These are phyloP conservation scores for Columbina picui DNA, from an alignment of 2,113 vertebrate species.

Conservation along the genomic window DNA sequence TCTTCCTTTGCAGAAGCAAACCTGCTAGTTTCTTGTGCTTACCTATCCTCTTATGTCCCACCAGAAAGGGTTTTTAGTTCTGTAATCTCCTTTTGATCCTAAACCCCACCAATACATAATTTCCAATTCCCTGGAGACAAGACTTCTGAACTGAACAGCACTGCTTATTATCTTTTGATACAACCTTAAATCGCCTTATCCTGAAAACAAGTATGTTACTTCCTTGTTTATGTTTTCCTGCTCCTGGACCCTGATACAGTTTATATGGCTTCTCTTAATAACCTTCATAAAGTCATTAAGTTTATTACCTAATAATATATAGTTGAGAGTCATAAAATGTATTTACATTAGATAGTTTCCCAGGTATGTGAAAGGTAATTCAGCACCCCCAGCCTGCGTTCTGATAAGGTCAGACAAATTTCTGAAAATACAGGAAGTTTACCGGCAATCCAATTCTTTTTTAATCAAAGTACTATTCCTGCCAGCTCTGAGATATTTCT, in stretches of 20 bases:
- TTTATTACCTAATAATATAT: not conserved
- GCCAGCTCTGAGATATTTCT: slow-evolving; percentile 5
- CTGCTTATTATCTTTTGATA: not conserved
- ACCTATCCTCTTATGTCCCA: not conserved
- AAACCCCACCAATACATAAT: not conserved
- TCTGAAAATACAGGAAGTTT: not conserved
- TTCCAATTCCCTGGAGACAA: not conserved
- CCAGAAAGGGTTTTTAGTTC: not conserved
- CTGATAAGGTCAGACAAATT: not conserved
- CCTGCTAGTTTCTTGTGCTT: not conserved
- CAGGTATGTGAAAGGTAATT: not conserved
- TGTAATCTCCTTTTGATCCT: not conserved
- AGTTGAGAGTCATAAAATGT: not conserved
- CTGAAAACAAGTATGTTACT: not conserved
- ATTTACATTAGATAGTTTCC: not conserved
- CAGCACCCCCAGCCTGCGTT: not conserved
- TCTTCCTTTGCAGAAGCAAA: not conserved
- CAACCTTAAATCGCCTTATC: not conserved
- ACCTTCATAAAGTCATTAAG: slow-evolving; percentile 27
- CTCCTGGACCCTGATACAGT: not conserved
- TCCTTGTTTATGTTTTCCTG: not conserved
- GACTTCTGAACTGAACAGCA: not conserved
- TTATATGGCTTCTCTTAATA: not conserved
- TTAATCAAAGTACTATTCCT: not conserved
- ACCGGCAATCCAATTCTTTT: not conserved